These are phyloP conservation scores for Psephotus haematonotus DNA, from an alignment of 2,113 vertebrate species.

Conservation along the genomic window DNA sequence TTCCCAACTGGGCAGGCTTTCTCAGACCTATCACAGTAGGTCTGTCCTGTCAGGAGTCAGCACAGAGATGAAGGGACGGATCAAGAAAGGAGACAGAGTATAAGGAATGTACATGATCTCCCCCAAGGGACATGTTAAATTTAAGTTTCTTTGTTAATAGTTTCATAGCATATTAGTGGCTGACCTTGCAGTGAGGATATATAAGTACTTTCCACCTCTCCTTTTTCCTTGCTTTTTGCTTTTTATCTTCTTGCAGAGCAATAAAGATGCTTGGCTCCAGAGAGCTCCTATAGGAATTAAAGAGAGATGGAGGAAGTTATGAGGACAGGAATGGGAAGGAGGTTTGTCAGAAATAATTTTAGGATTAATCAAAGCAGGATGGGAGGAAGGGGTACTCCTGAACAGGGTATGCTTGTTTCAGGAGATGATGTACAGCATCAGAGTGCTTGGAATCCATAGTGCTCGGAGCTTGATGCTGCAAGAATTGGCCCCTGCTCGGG, in stretches of 20 bases:
- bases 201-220: background rate
- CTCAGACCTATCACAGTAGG: background rate
- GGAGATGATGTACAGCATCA: rapidly evolving
- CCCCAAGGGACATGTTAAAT: slow-evolving; percentile 55
- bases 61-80: background rate
- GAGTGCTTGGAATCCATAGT: background rate
- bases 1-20: background rate
- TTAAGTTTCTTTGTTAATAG: slow-evolving; percentile 68
- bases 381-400: background rate
- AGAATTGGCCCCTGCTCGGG: background rate
- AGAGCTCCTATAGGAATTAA: background rate
- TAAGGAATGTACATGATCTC: slow-evolving; percentile 43
- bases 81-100: slow-evolving; percentile 34
- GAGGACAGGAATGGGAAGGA: background rate
- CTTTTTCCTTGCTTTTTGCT: slow-evolving; percentile 17
- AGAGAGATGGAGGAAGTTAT: background rate
- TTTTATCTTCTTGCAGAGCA: slow-evolving; percentile 27
- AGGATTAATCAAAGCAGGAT: background rate
- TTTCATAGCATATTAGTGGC: slow-evolving; percentile 57
- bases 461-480: background rate
- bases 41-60: background rate
- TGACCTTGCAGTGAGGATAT: slow-evolving; percentile 65
- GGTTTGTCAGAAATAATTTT: background rate
- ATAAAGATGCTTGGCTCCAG: background rate
- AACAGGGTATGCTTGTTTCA: background rate